phyloP scores from a whole-genome alignment of 1,140 invertebrate species.

The Sycophaga agraensis region DNA sequence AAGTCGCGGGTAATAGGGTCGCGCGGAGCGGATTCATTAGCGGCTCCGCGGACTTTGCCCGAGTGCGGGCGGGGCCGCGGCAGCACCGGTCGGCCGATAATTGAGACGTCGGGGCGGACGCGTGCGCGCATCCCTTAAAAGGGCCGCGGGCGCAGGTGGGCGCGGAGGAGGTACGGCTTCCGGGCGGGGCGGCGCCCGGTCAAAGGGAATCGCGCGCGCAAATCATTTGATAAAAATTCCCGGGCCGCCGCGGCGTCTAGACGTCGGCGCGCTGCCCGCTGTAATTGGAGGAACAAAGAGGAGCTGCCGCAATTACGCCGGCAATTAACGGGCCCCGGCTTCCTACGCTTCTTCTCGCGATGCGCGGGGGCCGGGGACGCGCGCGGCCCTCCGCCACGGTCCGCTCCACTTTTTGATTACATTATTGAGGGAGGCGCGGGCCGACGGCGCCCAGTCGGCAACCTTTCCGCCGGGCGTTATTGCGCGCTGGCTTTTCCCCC shows the following conservation, averaged over 20 bases:
- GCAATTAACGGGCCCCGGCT: conserved; percentile 40
- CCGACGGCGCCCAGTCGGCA: too few species aligned
- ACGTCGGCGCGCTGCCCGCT: too few species aligned
- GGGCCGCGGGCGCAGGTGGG: background rate
- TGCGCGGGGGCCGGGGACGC: background rate
- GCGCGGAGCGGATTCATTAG: conserved; percentile 13
- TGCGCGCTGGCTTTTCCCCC: too few species aligned
- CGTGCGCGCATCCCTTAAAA: background rate
- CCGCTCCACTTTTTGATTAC: background rate
- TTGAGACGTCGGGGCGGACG: conserved; percentile 2
- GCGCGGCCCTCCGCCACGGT: background rate
- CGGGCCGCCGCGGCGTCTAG: conserved; percentile 33
- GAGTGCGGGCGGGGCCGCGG: background rate
- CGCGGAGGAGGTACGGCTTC: background rate
- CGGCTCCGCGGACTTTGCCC: background rate
- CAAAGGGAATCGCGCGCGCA: conserved; percentile 12
- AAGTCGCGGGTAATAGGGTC: conserved; percentile 21
- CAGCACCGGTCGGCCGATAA: background rate
- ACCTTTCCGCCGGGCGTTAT: too few species aligned
- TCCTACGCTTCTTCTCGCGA: background rate
- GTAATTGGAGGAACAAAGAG: conserved; percentile 54
- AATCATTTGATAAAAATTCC: conserved; percentile 46
- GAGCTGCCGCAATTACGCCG: conserved; percentile 43
- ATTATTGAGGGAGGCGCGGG: background rate
- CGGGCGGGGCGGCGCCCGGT: background rate